These are phyloP conservation scores for Nomada ruficornis DNA, from an alignment of 2,888 invertebrate genomes.

Conservation along the genomic window DNA sequence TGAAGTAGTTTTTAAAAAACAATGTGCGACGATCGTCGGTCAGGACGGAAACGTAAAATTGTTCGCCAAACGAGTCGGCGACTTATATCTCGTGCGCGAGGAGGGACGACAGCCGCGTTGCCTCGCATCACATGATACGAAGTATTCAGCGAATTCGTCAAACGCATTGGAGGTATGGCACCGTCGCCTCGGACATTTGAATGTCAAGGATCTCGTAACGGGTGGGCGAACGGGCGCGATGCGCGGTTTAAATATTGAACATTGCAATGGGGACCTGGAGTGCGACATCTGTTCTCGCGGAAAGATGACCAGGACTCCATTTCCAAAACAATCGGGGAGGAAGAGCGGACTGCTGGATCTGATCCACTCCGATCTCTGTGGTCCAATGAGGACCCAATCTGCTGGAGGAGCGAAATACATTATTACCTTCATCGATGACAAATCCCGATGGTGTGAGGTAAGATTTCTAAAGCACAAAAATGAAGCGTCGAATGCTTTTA, in stretches of 20 bases:
- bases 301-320: background rate
- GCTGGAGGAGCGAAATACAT: background rate
- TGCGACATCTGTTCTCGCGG: conserved; percentile 10
- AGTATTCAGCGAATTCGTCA: too few species aligned
- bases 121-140: too few species aligned
- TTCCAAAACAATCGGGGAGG: background rate
- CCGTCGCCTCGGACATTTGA: background rate
- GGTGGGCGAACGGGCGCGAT: background rate
- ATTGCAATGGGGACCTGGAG: background rate
- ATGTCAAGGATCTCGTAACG: background rate
- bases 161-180: too few species aligned
- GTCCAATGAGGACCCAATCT: background rate
- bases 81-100: too few species aligned
- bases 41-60: too few species aligned
- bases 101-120: too few species aligned
- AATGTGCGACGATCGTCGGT: too few species aligned
- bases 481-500: background rate
- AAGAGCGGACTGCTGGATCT: background rate
- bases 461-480: background rate
- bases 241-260: background rate
- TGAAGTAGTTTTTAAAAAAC: too few species aligned
- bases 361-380: background rate
- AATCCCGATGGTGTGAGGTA: background rate
- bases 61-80: too few species aligned
- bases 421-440: background rate